Evolutionary conservation across 2,797 vertebrate genomes (phyloP), one percentile per base, ranked within the genome.

Genomic region (Acanthornis magna): DNA sequence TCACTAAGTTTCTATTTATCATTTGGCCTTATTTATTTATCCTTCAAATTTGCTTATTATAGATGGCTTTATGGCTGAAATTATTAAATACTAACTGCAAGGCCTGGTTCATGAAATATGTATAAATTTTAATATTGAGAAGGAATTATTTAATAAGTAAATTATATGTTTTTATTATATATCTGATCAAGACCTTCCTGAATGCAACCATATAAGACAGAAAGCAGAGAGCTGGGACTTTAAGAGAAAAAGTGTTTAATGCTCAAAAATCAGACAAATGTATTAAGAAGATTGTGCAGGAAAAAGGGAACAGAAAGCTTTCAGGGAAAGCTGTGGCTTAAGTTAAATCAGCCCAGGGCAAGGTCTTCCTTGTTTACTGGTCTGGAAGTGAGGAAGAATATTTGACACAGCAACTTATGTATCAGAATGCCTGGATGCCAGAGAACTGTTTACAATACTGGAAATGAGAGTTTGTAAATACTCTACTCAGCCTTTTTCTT

Each of bases 321-420:
- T 87, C 68, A 85, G 73, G 42, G 91, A 93, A 91, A 93, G 17
- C 18, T 67, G 43, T 65, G 57, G 18, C 43, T 96, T 95, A 95
- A 96, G 68, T 96, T 95, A 93, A 95, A 81, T 42, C 80, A 94
- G 91, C 83, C 48, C 27, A 71, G 43, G 77, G 80, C 94, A 96
- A 96, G 77, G 85, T 94, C 94, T 97, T 96, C 65, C 15, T 63
- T 94, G 88, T 83, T 95, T 92, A 83, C 77, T 93, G 80, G 86
- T 70, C 85, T 91, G 76, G 88, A 97, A 96, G 36, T 83, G 70
- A 87, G 88, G 80, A 94, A 77, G 61, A 91, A 88, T 76, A 91
- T 97, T 96, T 97, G 88, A 96, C 87, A 89, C 95, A 95, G 95
- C 95, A 97, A 96, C 93, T 95, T 92, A 88, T 87, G 57, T 78